Percentiles rank a stretch among this genome's conserved stretches.
Evolutionary conservation across 2,113 vertebrate species (phyloP).

Genomic region (Rhipidura dahli): DNA sequence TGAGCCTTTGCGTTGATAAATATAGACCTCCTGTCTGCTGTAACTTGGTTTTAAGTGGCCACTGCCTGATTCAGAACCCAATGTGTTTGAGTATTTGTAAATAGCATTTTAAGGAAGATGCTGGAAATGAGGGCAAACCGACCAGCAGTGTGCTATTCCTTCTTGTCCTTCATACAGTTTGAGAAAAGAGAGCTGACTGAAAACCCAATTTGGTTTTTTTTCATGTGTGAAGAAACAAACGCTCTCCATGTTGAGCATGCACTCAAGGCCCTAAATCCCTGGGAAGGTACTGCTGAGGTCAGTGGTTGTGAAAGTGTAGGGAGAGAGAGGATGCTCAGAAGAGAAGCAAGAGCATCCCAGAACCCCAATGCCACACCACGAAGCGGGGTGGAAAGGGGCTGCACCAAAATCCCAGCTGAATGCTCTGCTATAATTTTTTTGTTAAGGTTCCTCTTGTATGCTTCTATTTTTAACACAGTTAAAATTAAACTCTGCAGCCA

Average conservation of each 20-base stretch:
- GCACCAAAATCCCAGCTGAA: neutral
- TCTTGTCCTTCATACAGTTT: accelerated
- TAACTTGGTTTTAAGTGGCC: neutral
- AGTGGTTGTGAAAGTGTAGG: neutral
- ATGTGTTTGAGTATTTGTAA: neutral
- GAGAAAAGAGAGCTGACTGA: neutral
- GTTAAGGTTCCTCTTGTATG: constrained; percentile 21
- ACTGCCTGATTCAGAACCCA: neutral
- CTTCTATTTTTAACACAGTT: constrained; percentile 48
- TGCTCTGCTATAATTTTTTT: constrained; percentile 7
- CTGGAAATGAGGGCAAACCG: neutral
- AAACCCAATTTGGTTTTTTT: neutral
- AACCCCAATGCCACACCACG: accelerated
- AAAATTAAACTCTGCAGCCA: constrained; percentile 45
- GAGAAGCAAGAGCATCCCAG: neutral
- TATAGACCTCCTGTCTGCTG: neutral
- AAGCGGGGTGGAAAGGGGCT: neutral
- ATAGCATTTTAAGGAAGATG: neutral
- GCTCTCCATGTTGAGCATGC: neutral
- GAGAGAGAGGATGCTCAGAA: neutral
- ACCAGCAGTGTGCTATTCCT: accelerated
- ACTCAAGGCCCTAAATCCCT: neutral
- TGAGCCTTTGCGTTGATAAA: neutral
- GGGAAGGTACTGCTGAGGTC: neutral
- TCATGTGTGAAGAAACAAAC: neutral